These are phyloP conservation scores for Agapornis canus DNA, from an alignment of 2,797 vertebrate genomes.

Conservation along the genomic window DNA sequence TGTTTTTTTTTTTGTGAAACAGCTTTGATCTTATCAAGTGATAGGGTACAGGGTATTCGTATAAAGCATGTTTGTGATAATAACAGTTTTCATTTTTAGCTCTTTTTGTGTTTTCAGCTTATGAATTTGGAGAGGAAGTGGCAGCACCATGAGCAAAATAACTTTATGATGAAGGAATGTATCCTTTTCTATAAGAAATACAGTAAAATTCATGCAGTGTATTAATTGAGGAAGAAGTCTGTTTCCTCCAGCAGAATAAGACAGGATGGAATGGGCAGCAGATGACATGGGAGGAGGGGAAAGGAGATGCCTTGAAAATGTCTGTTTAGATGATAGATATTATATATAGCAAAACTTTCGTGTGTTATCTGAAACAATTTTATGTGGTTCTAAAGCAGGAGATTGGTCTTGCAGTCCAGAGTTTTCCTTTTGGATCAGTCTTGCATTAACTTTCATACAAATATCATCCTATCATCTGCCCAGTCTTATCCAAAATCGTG, in stretches of 20 bases:
- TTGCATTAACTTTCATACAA: background rate
- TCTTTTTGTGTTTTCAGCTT: conserved; percentile 81
- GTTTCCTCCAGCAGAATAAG: conserved; percentile 39
- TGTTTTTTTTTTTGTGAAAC: background rate
- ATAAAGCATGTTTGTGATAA: background rate
- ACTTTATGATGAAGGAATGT: conserved; percentile 99
- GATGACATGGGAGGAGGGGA: background rate
- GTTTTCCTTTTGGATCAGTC: background rate
- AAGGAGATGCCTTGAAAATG: background rate
- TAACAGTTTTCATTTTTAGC: background rate
- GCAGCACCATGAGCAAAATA: conserved; percentile 97
- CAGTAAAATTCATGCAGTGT: background rate
- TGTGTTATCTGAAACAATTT: background rate
- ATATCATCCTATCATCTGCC: background rate
- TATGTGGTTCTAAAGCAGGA: background rate
- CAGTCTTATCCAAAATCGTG: background rate
- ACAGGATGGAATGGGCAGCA: background rate
- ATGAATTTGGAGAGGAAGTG: conserved; percentile 96
- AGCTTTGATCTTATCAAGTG: background rate
- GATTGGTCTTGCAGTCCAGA: background rate
- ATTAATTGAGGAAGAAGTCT: conserved; percentile 54
- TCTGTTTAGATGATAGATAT: background rate
- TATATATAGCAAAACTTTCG: background rate
- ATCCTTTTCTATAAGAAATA: conserved; percentile 84
- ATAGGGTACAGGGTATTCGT: background rate